Conservation (phyloP, 2,113 vertebrate genomes). For the Lagopus leucura region DNA sequence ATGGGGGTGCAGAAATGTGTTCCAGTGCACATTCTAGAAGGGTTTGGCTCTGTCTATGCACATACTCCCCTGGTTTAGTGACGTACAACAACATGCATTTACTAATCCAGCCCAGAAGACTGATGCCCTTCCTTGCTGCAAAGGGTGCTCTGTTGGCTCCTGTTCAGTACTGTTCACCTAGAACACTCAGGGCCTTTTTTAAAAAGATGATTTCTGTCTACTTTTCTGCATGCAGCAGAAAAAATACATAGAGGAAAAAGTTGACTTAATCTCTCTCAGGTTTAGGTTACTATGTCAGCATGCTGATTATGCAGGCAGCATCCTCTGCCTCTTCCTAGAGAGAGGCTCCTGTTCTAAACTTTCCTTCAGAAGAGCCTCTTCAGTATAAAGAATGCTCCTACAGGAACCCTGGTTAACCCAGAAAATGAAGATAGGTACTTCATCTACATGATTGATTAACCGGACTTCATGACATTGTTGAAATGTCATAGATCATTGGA, state of each 20-base stretch:
- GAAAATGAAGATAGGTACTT: not conserved
- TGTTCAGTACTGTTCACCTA: not conserved
- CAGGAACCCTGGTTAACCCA: not conserved
- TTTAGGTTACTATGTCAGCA: not conserved
- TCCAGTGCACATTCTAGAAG: not conserved
- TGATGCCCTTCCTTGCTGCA: accelerated
- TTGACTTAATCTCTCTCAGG: not conserved
- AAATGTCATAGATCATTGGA: not conserved
- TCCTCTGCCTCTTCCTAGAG: not conserved
- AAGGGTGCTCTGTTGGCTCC: not conserved
- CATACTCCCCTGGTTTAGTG: not conserved
- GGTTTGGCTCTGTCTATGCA: not conserved
- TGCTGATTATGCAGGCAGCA: not conserved
- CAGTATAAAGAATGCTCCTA: not conserved
- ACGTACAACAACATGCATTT: not conserved
- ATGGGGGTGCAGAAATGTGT: not conserved
- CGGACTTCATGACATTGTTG: not conserved
- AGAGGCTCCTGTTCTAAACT: not conserved
- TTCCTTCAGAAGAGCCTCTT: not conserved
- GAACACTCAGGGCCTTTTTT: not conserved
- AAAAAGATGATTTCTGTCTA: not conserved
- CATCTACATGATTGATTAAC: not conserved
- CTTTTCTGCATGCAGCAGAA: not conserved
- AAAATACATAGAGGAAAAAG: not conserved
- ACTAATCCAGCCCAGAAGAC: not conserved